A percentile compares a stretch with the other conserved stretches of the same genome.
Evolutionary conservation across 2,113 vertebrate genomes (phyloP).

Genomic region (Beaufortia kweichowensis): DNA sequence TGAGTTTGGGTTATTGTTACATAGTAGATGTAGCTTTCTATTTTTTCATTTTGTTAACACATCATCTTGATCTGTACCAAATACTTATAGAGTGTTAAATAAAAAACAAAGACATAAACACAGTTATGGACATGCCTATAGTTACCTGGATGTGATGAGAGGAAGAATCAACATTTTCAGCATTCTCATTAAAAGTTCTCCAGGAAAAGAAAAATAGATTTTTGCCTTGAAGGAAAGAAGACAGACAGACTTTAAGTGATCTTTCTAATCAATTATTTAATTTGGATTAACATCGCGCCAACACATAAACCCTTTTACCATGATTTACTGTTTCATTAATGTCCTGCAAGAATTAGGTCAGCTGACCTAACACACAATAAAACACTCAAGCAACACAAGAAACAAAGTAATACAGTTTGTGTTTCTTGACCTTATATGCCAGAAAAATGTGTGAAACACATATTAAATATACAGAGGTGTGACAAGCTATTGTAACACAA

Average conservation of each 20-base stretch:
- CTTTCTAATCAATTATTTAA: neutral
- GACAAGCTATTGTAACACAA: too few relatives aligned
- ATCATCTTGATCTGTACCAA: too few relatives aligned
- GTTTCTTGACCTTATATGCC: too few relatives aligned
- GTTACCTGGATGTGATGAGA: constrained; percentile 86
- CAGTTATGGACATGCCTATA: neutral
- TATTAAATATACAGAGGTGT: too few relatives aligned
- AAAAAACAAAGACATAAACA: neutral
- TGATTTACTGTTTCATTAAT: neutral
- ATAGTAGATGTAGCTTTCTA: too few relatives aligned
- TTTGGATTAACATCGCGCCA: neutral
- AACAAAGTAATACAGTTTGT: too few relatives aligned
- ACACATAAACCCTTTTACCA: neutral
- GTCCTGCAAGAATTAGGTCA: neutral
- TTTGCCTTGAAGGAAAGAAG: constrained; percentile 74
- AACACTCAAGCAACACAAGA: too few relatives aligned
- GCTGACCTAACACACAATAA: too few relatives aligned
- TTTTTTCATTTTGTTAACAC: too few relatives aligned
- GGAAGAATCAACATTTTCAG: constrained; percentile 89
- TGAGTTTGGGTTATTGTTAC: neutral
- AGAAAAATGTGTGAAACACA: too few relatives aligned
- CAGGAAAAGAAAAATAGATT: constrained; percentile 87
- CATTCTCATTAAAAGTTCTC: constrained; percentile 89
- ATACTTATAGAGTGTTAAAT: neutral
- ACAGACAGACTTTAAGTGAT: neutral